Evolutionary conservation across 2,888 invertebrate genomes (phyloP).

Genomic region (Acronicta aceris): DNA sequence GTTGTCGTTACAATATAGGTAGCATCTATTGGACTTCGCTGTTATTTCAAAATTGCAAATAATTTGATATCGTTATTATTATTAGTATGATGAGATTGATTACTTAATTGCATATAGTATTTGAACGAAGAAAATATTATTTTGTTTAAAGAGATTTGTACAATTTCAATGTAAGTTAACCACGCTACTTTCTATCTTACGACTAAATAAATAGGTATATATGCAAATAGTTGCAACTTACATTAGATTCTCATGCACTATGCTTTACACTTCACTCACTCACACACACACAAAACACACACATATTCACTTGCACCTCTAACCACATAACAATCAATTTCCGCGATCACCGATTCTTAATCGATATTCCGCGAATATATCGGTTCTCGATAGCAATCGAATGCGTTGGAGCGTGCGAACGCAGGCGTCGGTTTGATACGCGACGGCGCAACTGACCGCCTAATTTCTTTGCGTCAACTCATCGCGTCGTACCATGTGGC

Average conservation of each 20-base stretch:
- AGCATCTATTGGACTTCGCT: slow-evolving; percentile 5
- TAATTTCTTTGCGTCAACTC: slow-evolving; percentile 74
- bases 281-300: slow-evolving; percentile 30
- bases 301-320: slow-evolving; percentile 28
- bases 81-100: background rate
- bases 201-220: too few relatives aligned
- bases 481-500: slow-evolving; percentile 65
- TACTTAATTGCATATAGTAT: background rate
- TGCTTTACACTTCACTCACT: slow-evolving; percentile 13
- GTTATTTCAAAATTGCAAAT: background rate
- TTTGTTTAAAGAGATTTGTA: slow-evolving; percentile 2
- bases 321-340: slow-evolving; percentile 45
- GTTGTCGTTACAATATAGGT: slow-evolving; percentile 28
- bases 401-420: slow-evolving; percentile 53
- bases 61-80: background rate
- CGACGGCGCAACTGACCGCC: slow-evolving; percentile 78
- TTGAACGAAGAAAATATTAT: background rate
- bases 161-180: slow-evolving; percentile 10
- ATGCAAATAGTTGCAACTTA: slow-evolving; percentile 38
- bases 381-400: slow-evolving; percentile 35
- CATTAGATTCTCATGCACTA: slow-evolving; percentile 40
- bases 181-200: background rate
- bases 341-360: slow-evolving; percentile 37
- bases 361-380: slow-evolving; percentile 40
- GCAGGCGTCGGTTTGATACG: slow-evolving; percentile 77